These are phyloP conservation scores for Drosophila hamatofila DNA, from an alignment of 2,888 invertebrate genomes.

Conservation along the genomic window DNA sequence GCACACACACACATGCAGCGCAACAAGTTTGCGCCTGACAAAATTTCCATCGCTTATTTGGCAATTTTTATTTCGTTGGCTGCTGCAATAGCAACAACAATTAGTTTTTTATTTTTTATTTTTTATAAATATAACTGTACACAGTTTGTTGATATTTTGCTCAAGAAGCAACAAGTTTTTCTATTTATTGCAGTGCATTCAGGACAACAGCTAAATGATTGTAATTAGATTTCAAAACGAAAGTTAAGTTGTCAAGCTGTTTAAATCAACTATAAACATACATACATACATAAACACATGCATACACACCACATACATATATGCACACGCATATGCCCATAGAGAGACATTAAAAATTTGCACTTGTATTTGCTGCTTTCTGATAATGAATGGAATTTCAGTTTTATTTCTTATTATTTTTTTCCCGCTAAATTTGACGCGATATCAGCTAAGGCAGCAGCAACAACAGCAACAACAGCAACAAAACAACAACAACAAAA, in stretches of 20 bases:
- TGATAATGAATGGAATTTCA: slow-evolving; percentile 59
- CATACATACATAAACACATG: neutral
- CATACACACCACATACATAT: neutral
- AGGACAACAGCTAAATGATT: slow-evolving; percentile 15
- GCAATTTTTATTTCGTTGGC: slow-evolving; percentile 51
- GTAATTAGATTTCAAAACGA: slow-evolving; percentile 21
- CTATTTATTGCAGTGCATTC: slow-evolving; percentile 7
- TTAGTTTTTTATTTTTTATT: neutral
- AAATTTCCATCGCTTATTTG: slow-evolving; percentile 70
- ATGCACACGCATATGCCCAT: neutral
- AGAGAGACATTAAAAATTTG: slow-evolving; percentile 2
- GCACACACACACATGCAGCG: slow-evolving; percentile 30
- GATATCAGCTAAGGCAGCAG: slow-evolving; percentile 41
- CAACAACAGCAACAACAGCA: slow-evolving; percentile 14
- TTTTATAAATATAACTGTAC: slow-evolving; percentile 8
- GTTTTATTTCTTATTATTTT: slow-evolving; percentile 32
- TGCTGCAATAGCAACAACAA: slow-evolving; percentile 30
- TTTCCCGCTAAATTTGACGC: slow-evolving; percentile 56
- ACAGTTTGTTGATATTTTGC: slow-evolving; percentile 1
- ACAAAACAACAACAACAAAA: slow-evolving; percentile 1
- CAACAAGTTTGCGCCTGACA: slow-evolving; percentile 76
- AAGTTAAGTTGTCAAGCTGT: slow-evolving; percentile 17
- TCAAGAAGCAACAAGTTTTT: slow-evolving; percentile 52
- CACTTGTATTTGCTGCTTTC: slow-evolving; percentile 18
- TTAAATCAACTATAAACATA: slow-evolving; percentile 3